Base-by-base conservation (phyloP, 2,113 vertebrate species). In the Cricetomys ansorgei region DNA sequence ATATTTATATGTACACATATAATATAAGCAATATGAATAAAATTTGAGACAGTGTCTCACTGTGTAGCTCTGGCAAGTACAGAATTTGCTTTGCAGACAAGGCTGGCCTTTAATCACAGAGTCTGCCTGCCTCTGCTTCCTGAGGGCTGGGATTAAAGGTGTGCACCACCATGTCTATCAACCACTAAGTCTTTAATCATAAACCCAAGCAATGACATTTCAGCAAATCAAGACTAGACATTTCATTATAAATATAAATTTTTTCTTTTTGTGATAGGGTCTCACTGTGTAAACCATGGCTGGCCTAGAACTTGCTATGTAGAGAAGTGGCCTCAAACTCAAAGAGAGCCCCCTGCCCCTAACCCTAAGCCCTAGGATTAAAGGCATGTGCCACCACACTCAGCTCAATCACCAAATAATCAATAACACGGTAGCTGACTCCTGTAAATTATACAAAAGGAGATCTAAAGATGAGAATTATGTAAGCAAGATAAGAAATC, bases 381-480 rank as follows among this genome's bases (percentile, higher is more conserved):
- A 84, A 29, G 27, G 57, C 55, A 62, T 83, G 80, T 83, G 55
- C 80, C 80, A 83, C 80, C 80, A 83, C 25, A 31, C 43, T 48
- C 40, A 31, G 13, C 27, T 48, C 27, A 89, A 72, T 2, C 4
- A 91, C 27, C 86, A 15, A 92, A 72, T 87, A 87, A 94, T 92
- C 84, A 80, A 80, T 64, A 64, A 37, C 65, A 86, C 29, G 65
- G 1, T 59, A 91, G 84, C 21, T 67, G 48, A 29, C 50, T 75
- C 55, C 88, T 94, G 5, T 62, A 96, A 92, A 88, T 85, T 69
- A 90, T 65, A 72, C 17, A 94, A 95, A 94, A 75, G 12, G 23
- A 65, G 67, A 97, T 75, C 59, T 91, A 48, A 95, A 96, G 85
- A 89, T 59, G 50, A 94, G 48, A 90, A 88, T 83, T 81, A 95